Evolutionary conservation across 2,113 vertebrate genomes (phyloP).

Genomic region (Mormyrus iriodes): DNA sequence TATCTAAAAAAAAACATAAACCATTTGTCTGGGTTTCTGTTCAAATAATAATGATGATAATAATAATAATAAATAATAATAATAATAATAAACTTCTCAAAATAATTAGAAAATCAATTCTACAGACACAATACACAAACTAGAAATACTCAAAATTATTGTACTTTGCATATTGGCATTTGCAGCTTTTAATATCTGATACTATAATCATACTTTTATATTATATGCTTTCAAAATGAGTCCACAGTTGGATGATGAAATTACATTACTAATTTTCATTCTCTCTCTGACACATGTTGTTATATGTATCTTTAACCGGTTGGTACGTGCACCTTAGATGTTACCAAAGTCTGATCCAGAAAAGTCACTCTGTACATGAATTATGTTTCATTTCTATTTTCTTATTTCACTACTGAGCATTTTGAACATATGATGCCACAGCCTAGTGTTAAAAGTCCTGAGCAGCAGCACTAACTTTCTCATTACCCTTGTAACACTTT

Average conservation of each 20-base stretch:
- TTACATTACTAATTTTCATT: background rate
- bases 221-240: background rate
- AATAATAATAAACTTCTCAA: background rate
- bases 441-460: background rate
- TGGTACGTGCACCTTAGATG: background rate
- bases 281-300: background rate
- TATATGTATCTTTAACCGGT: background rate
- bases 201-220: background rate
- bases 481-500: background rate
- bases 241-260: background rate
- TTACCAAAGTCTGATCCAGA: background rate
- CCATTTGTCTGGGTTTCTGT: background rate
- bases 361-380: background rate
- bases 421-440: background rate
- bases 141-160: background rate
- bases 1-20: slow-evolving; percentile 75
- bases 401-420: background rate
- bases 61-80: background rate
- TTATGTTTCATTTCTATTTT: background rate
- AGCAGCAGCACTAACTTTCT: background rate
- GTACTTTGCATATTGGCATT: background rate
- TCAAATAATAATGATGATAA: background rate
- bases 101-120: background rate
- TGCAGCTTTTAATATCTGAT: background rate
- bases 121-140: background rate